phyloP scores from a whole-genome alignment of 2,888 invertebrate species.

The Stramonita haemastoma region DNA sequence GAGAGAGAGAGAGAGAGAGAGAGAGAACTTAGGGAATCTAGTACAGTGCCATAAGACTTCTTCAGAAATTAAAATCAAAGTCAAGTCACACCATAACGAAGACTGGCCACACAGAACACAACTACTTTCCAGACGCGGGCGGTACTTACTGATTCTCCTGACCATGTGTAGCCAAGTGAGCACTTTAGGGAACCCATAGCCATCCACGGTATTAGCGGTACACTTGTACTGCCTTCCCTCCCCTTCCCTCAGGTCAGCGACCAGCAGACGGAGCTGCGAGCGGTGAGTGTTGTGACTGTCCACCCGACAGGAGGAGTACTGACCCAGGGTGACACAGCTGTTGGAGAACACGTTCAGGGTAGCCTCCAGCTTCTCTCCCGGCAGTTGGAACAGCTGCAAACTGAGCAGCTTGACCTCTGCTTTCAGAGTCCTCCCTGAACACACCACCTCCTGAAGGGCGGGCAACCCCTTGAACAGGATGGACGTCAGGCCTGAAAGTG shows the following conservation, averaged over 20 bases:
- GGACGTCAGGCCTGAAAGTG: constrained; percentile 32
- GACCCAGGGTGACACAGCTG: neutral
- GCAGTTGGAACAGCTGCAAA: constrained; percentile 5
- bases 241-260: constrained; percentile 19
- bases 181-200: neutral
- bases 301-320: constrained; percentile 29
- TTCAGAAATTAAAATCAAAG: neutral
- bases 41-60: neutral
- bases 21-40: neutral
- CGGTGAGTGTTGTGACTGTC: neutral
- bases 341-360: constrained; percentile 8
- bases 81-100: no score
- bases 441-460: constrained; percentile 30
- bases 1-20: neutral
- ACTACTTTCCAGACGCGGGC: no score
- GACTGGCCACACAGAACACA: no score
- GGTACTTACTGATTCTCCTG: neutral
- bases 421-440: constrained; percentile 19
- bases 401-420: neutral
- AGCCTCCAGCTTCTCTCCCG: neutral
- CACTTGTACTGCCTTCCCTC: constrained; percentile 1
- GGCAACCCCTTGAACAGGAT: constrained; percentile 25
- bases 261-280: constrained; percentile 5
- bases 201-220: neutral
- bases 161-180: neutral